Evolutionary conservation across 1,140 invertebrate genomes (phyloP).

Genomic region (Drosophila ercepeae): DNA sequence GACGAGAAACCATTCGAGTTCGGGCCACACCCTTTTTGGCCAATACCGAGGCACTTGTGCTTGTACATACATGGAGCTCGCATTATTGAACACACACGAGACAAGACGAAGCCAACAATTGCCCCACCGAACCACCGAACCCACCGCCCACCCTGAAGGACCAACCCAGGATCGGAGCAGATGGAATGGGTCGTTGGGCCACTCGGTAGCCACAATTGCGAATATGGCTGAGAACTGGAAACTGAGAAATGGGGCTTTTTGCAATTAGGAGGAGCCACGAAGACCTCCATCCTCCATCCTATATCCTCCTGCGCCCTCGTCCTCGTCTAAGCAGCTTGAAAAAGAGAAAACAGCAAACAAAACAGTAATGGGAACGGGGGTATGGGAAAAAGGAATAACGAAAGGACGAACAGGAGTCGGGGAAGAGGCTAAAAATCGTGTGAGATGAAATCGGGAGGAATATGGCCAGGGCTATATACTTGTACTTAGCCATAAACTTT

Average conservation of each 20-base stretch:
- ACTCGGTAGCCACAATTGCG: slow-evolving; percentile 61
- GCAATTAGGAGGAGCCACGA: slow-evolving; percentile 80
- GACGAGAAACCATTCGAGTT: slow-evolving; percentile 15
- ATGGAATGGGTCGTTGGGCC: background rate
- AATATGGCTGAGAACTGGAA: slow-evolving; percentile 22
- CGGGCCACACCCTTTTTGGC: slow-evolving; percentile 48
- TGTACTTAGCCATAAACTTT: slow-evolving; percentile 79
- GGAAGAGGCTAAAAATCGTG: too few species aligned
- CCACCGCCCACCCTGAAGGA: background rate
- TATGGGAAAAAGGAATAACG: background rate
- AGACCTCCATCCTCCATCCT: slow-evolving; percentile 38
- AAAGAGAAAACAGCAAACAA: background rate
- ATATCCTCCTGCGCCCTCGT: too few species aligned
- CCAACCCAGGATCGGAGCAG: background rate
- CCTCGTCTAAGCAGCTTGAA: slow-evolving; percentile 46
- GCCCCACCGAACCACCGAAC: slow-evolving; percentile 10
- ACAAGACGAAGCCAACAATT: slow-evolving; percentile 30
- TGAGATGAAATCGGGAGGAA: slow-evolving; percentile 31
- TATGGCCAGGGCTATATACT: slow-evolving; percentile 61
- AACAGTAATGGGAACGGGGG: slow-evolving; percentile 7
- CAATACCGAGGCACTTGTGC: slow-evolving; percentile 11
- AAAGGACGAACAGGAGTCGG: too few species aligned
- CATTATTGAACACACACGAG: slow-evolving; percentile 72
- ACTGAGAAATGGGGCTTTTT: slow-evolving; percentile 60
- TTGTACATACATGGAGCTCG: slow-evolving; percentile 13